Base-by-base conservation (phyloP, 1,140 invertebrate genomes). In the Eciton burchellii region DNA sequence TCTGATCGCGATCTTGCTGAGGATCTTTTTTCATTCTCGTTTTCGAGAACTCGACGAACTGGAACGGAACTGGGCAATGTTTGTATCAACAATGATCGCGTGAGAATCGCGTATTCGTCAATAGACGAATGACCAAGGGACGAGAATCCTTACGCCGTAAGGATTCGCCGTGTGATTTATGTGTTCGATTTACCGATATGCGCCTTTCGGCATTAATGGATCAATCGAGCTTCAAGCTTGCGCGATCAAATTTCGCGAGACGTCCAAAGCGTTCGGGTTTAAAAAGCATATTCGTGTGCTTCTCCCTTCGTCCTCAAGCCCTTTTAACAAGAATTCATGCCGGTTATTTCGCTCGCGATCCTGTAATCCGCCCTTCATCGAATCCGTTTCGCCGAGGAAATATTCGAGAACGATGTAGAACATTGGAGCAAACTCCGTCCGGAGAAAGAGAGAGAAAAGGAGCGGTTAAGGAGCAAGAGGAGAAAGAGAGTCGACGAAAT, bases 331-430 rank as follows among this genome's bases (percentile, higher is more conserved):
- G 60, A 77, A 45, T 79, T 43, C 49, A 47, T 6, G 47, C 1
- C 5, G 6, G 49, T 14, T 56, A 68, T 65, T 26, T 68, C 29
- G 49, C 12, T 19, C 49, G 26, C 35, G 47, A 35, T 43, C 35
- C 43, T 8, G 21, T 35, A 74, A 62, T 68, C 6, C 41, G 47
- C 24, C 47, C 35, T 35, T 68, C 49, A 11, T 19, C 74, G 35
- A 21, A 56, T 71, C 43, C 41, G 24, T 35, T 62, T 71, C 35
- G 66, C n/a, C 84, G 65, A 41, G 49, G 70, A 85, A 84, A 72
- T 84, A 84, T 81, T 72, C 74, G 70, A 68, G 35, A 57, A 52
- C n/a, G 72, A 73, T 43, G 56, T 72, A 81, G 84, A 41, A 62
- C n/a, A 54, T 35, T 52, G 68, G 81, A 68, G 63, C 63, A 56